A percentile compares a stretch with the other conserved stretches of the same genome.
Evolutionary conservation across 2,113 vertebrate species (phyloP).

Genomic region (Gobio gobio): DNA sequence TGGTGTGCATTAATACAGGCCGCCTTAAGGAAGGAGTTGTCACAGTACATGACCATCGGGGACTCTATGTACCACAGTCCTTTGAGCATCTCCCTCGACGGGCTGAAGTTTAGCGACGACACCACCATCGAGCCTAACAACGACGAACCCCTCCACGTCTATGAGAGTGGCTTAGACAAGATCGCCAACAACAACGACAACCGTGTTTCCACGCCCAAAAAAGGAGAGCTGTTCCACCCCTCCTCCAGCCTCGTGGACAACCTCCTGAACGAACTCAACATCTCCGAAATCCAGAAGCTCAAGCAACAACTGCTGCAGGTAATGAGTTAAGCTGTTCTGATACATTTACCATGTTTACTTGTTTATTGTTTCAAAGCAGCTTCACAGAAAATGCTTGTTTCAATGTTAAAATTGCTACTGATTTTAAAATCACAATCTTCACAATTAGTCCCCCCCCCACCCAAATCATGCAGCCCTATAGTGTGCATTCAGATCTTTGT

Average conservation of each 20-base stretch:
- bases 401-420: no score
- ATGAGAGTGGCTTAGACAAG: slow-evolving; percentile 87
- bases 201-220: slow-evolving; percentile 80
- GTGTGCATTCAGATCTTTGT: background rate
- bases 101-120: slow-evolving; percentile 90
- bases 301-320: slow-evolving; percentile 97
- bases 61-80: slow-evolving; percentile 80
- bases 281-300: slow-evolving; percentile 98
- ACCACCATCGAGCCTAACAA: slow-evolving; percentile 81
- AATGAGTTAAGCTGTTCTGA: no score
- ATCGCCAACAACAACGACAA: slow-evolving; percentile 74
- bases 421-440: no score
- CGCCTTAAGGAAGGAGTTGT: slow-evolving; percentile 92
- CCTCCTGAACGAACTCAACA: slow-evolving; percentile 95
- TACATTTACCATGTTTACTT: no score
- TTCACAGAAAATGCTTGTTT: no score
- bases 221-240: slow-evolving; percentile 82
- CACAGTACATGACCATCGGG: slow-evolving; percentile 96
- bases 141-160: slow-evolving; percentile 87
- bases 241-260: slow-evolving; percentile 94
- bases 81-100: slow-evolving; percentile 88
- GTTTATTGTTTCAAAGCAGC: no score
- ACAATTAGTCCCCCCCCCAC: no score
- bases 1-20: slow-evolving; percentile 61
- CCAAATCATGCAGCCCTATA: background rate